Percentiles rank a stretch among this genome's conserved stretches.
These are phyloP conservation scores for Lophotis ruficrista DNA, from an alignment of 2,113 vertebrate genomes.

Conservation along the genomic window DNA sequence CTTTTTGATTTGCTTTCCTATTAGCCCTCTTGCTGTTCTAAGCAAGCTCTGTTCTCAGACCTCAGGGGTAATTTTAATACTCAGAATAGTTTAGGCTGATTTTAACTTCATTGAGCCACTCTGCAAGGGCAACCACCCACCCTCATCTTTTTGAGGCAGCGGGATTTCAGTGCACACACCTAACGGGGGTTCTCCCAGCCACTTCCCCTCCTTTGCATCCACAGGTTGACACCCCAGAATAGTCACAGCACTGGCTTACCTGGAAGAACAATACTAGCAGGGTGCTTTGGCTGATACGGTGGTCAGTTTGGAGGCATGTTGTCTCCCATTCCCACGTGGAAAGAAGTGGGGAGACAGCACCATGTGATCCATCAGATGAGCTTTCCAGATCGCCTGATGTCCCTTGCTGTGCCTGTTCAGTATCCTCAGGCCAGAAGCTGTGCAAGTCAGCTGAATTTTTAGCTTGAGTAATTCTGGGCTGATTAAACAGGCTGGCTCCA, in stretches of 20 bases:
- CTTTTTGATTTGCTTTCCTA: background rate
- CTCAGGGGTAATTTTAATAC: background rate
- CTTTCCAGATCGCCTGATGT: slow-evolving; percentile 14
- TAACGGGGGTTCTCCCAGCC: background rate
- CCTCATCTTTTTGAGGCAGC: background rate
- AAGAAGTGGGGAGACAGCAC: background rate
- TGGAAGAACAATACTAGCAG: background rate
- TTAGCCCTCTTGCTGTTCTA: background rate
- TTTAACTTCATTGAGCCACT: background rate
- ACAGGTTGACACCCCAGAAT: background rate
- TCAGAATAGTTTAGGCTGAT: background rate
- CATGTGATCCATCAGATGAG: slow-evolving; percentile 50
- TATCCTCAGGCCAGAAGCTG: slow-evolving; percentile 46
- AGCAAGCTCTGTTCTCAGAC: background rate
- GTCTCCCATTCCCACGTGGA: background rate
- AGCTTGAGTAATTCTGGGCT: slow-evolving; percentile 55
- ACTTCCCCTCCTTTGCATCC: background rate
- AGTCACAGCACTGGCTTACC: background rate
- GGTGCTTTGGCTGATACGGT: background rate
- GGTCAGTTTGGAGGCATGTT: background rate
- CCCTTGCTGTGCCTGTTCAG: slow-evolving; percentile 11
- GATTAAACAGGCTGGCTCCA: slow-evolving; percentile 63
- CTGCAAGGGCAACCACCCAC: background rate
- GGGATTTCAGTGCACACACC: background rate
- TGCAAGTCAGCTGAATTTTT: slow-evolving; percentile 62